Percentiles rank a stretch among this genome's conserved stretches.
phyloP scores from a whole-genome alignment of 2,888 invertebrate species.

The Dasypolia templi region DNA sequence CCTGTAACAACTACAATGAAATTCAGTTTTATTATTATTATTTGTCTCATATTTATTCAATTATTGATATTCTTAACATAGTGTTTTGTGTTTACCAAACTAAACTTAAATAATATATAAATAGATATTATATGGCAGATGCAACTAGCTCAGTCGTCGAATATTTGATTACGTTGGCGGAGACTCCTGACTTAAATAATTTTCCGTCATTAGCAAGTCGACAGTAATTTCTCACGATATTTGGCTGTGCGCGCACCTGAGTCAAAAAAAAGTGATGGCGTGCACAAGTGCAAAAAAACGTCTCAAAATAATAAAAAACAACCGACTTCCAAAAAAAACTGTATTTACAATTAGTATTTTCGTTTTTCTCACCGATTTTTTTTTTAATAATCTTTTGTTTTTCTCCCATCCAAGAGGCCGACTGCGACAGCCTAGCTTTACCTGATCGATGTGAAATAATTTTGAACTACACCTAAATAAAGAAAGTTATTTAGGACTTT shows the following conservation, averaged over 20 bases:
- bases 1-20: background rate
- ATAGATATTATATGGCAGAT: conserved; percentile 5
- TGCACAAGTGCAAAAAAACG: background rate
- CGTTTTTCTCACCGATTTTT: too few relatives aligned
- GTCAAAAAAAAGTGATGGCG: background rate
- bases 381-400: too few relatives aligned
- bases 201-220: background rate
- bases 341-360: too few relatives aligned
- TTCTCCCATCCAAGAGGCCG: too few relatives aligned
- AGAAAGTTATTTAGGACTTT: too few relatives aligned
- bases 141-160: background rate
- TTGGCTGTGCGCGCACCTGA: background rate
- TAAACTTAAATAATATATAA: background rate
- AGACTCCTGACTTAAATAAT: background rate
- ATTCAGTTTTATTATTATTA: too few relatives aligned
- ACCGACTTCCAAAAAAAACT: background rate
- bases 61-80: background rate
- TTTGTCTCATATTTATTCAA: background rate
- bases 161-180: background rate
- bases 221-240: background rate
- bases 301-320: background rate
- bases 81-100: background rate
- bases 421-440: too few relatives aligned
- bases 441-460: too few relatives aligned
- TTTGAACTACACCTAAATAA: too few relatives aligned